Evolutionary conservation across 2,113 vertebrate genomes (phyloP).

Genomic region (Ammodytes marinus): DNA sequence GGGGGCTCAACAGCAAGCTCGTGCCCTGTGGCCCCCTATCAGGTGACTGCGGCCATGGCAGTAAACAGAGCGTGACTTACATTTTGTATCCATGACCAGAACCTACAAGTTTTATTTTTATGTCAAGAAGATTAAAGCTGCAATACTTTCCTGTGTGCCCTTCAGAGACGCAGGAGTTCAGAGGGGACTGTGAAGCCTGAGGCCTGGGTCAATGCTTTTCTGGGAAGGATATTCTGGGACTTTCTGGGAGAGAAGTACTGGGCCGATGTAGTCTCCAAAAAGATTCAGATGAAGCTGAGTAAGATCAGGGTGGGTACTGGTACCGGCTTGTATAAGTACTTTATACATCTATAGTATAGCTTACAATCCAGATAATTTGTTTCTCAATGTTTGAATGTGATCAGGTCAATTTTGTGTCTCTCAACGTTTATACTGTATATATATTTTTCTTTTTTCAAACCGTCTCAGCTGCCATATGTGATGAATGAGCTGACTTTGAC

Average conservation of each 20-base stretch:
- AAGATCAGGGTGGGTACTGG: slow-evolving; percentile 94
- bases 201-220: slow-evolving; percentile 96
- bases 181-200: slow-evolving; percentile 87
- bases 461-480: slow-evolving; percentile 93
- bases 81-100: not conserved
- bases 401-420: not conserved
- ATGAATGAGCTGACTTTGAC: slow-evolving; percentile 99
- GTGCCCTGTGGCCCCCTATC: not conserved
- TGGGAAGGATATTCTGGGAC: slow-evolving; percentile 98
- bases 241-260: slow-evolving; percentile 98
- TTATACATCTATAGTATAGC: not conserved
- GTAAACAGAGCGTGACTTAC: not conserved
- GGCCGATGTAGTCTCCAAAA: slow-evolving; percentile 96
- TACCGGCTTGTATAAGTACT: not conserved
- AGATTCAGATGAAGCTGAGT: slow-evolving; percentile 99
- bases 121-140: not conserved
- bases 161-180: slow-evolving; percentile 84
- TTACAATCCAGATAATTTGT: not conserved
- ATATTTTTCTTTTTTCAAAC: not conserved
- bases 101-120: not conserved
- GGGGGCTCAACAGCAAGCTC: not conserved
- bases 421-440: not conserved
- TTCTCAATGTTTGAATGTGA: not conserved
- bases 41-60: not conserved
- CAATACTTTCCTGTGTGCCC: slow-evolving; percentile 32